Percentiles rank a stretch among this genome's conserved stretches.
phyloP scores from a whole-genome alignment of 2,113 vertebrate genomes.

The Geococcyx californianus region DNA sequence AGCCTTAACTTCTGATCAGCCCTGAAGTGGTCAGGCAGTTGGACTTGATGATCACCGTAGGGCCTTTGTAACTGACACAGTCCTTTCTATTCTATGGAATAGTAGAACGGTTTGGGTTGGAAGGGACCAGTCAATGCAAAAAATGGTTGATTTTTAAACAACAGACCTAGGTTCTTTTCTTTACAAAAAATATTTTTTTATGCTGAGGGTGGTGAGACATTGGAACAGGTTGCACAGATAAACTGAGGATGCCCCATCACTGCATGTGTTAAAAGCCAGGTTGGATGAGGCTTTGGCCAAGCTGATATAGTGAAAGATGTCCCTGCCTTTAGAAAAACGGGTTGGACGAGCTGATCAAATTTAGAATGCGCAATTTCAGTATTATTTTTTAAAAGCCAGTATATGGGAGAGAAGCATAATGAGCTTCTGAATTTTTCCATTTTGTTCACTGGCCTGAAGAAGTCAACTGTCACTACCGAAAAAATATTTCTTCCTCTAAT shows the following conservation, averaged over 20 bases:
- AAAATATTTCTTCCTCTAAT: background rate
- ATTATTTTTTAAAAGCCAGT: background rate
- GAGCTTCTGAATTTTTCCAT: background rate
- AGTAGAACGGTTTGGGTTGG: background rate
- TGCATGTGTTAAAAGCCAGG: background rate
- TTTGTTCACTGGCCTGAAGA: background rate
- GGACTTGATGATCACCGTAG: background rate
- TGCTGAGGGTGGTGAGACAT: background rate
- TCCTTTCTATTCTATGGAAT: background rate
- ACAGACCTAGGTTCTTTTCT: background rate
- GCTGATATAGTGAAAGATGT: background rate
- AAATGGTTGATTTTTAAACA: background rate
- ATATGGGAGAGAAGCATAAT: accelerated
- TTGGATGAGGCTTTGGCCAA: background rate
- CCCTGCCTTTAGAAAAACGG: accelerated
- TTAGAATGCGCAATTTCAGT: background rate
- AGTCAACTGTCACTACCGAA: background rate
- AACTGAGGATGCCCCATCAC: background rate
- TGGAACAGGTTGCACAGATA: background rate
- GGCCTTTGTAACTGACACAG: background rate
- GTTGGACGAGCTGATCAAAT: background rate
- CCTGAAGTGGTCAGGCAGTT: background rate
- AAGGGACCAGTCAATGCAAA: background rate
- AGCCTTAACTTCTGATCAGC: background rate
- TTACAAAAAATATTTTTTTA: background rate